Percentiles rank a stretch among this genome's conserved stretches.
phyloP scores from a whole-genome alignment of 1,140 invertebrate species.

The Lamellibrachia luymesi region DNA sequence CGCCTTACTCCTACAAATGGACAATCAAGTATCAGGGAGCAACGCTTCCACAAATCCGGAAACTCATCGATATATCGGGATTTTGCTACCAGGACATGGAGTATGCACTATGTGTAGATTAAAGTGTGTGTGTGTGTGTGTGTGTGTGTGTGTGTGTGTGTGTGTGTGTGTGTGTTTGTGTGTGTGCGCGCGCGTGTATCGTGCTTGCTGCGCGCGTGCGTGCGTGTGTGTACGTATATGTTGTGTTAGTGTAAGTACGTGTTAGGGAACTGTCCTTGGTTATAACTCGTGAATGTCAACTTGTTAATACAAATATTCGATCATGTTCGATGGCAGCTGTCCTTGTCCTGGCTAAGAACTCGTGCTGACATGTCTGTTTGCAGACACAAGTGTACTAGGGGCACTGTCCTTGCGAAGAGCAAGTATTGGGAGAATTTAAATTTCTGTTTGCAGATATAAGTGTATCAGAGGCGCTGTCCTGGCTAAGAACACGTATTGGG shows the following conservation, averaged over 20 bases:
- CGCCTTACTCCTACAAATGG: conserved; percentile 18
- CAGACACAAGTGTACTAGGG: no score
- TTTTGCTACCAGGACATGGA: conserved; percentile 36
- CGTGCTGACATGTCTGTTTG: no score
- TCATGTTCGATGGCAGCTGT: no score
- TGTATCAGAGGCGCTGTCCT: not conserved
- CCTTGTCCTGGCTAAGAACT: no score
- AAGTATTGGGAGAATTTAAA: no score
- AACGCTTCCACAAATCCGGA: conserved; percentile 31
- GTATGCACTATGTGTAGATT: not conserved
- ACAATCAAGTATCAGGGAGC: conserved; percentile 18
- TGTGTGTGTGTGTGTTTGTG: no score
- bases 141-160: not conserved
- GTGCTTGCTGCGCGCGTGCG: no score
- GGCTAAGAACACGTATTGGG: not conserved
- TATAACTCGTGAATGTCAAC: not conserved
- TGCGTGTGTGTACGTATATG: no score
- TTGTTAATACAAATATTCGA: not conserved
- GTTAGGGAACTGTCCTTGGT: not conserved
- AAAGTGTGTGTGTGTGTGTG: not conserved
- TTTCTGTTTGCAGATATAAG: not conserved
- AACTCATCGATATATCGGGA: conserved; percentile 27
- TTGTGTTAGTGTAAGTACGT: not conserved
- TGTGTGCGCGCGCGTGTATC: no score
- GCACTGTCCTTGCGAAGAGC: no score